These are phyloP conservation scores for Piscicola geometra DNA, from an alignment of 2,888 invertebrate species.

Conservation along the genomic window DNA sequence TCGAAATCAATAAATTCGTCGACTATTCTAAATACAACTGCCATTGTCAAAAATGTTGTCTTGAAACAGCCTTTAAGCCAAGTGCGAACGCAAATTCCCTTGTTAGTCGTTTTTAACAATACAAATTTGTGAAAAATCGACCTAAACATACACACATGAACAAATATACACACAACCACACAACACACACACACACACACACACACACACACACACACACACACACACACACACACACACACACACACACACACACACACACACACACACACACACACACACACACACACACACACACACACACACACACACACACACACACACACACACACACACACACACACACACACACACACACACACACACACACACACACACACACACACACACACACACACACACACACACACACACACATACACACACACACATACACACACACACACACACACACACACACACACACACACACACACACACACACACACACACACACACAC, in stretches of 20 bases:
- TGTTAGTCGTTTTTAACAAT: too few relatives aligned
- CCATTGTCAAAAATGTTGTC: too few relatives aligned
- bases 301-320: conserved; percentile 12
- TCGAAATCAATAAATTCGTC: too few relatives aligned
- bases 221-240: conserved; percentile 22
- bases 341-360: conserved; percentile 4
- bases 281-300: not conserved
- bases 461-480: conserved; percentile 12
- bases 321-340: conserved; percentile 23
- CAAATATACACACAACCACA: not conserved
- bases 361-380: conserved; percentile 8
- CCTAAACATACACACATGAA: too few relatives aligned
- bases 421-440: not conserved
- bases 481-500: conserved; percentile 8
- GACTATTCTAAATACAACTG: too few relatives aligned
- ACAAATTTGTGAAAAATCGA: too few relatives aligned
- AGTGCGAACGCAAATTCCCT: too few relatives aligned
- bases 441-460: conserved; percentile 23
- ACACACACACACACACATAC: conserved; percentile 9
- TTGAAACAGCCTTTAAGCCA: too few relatives aligned
- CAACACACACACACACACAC: conserved; percentile 26
- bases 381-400: conserved; percentile 22
- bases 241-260: conserved; percentile 25
- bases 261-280: not conserved
- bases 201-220: conserved; percentile 25